These are phyloP conservation scores for Discoglossus pictus DNA, from an alignment of 2,797 vertebrate species.

Conservation along the genomic window DNA sequence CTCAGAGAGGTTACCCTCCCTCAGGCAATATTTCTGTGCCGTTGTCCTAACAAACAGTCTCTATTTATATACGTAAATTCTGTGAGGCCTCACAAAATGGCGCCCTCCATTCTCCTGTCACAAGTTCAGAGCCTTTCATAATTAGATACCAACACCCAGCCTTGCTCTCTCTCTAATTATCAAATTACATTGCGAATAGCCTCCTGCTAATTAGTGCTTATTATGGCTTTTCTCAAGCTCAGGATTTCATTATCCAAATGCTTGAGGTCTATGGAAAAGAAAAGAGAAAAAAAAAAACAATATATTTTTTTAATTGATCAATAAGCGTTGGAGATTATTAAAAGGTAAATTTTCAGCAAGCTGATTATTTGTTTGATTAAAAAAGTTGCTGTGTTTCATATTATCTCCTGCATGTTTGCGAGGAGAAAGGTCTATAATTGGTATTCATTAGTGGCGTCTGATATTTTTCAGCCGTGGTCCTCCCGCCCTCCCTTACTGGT, in stretches of 20 bases:
- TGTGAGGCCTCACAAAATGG: slow-evolving; percentile 76
- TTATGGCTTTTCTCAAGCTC: slow-evolving; percentile 97
- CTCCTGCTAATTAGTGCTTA: slow-evolving; percentile 96
- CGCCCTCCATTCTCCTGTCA: slow-evolving; percentile 87
- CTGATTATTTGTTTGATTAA: slow-evolving; percentile 84
- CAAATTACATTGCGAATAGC: slow-evolving; percentile 97
- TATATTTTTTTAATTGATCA: slow-evolving; percentile 77
- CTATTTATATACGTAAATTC: slow-evolving; percentile 67
- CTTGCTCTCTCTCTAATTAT: slow-evolving; percentile 94
- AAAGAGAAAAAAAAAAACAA: slow-evolving; percentile 58
- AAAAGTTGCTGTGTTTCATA: slow-evolving; percentile 81
- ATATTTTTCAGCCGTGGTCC: slow-evolving; percentile 79
- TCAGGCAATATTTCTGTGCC: slow-evolving; percentile 35
- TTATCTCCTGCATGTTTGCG: slow-evolving; percentile 80
- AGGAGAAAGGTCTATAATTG: slow-evolving; percentile 81
- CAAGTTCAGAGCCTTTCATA: slow-evolving; percentile 85
- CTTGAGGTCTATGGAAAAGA: slow-evolving; percentile 66
- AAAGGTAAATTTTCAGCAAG: slow-evolving; percentile 73
- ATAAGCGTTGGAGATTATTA: slow-evolving; percentile 82
- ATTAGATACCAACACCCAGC: slow-evolving; percentile 89
- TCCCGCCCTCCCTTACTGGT: slow-evolving; percentile 53
- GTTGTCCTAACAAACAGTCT: slow-evolving; percentile 49
- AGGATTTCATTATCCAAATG: slow-evolving; percentile 93
- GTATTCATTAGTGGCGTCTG: slow-evolving; percentile 78
- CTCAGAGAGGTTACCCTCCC: slow-evolving; percentile 45